Base-by-base conservation (phyloP, 2,113 vertebrate genomes). In the Martes martes region DNA sequence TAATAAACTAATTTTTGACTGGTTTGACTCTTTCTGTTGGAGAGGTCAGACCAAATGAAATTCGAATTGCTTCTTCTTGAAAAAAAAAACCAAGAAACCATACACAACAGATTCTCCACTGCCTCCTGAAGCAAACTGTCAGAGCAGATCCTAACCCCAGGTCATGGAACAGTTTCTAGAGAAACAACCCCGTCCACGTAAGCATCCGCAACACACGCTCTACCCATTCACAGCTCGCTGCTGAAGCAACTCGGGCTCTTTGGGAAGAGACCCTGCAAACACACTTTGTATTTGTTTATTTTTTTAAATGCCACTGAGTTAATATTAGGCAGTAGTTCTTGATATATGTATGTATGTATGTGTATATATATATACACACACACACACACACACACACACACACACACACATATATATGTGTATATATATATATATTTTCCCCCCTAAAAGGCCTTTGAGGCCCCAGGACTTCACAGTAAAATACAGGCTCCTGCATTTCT, bases 1-100 rank as follows among this genome's bases (percentile, higher is more conserved):
- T 71, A 47, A 80, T 88, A 45, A 84, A 76, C 15, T 23, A 15
- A 18, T 59, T 91, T 95, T 96, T 93, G 11, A 93, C 24, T 84
- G 67, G 59, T 5, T 91, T 82, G 69, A 63, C 73, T 65, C 15
- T 31, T 84, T 57, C 11, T 81, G 31, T 65, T 76, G 59, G 45
- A 65, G 80, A 80, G 57, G 36, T 0, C 42, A 85, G 69, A 55
- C 1, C 55, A 85, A 69, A 84, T 93, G 39, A 95, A 91, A 91
- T 84, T 57, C 0, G 1, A 95, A 81, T 93, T 76, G 42, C 42
- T 93, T 33, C 55, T 71, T 80, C 26, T 81, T 85, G 42, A 36
- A 76, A 65, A 73, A 61, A 52, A 52, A 14, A 52, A 13, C 15
- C 15, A 47, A 59, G 8, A 79, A 71, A 47, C 36, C 42, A 79